Percentiles rank a stretch among this genome's conserved stretches.
Conservation (phyloP, 2,113 vertebrate genomes). For the Zosterops borbonicus region DNA sequence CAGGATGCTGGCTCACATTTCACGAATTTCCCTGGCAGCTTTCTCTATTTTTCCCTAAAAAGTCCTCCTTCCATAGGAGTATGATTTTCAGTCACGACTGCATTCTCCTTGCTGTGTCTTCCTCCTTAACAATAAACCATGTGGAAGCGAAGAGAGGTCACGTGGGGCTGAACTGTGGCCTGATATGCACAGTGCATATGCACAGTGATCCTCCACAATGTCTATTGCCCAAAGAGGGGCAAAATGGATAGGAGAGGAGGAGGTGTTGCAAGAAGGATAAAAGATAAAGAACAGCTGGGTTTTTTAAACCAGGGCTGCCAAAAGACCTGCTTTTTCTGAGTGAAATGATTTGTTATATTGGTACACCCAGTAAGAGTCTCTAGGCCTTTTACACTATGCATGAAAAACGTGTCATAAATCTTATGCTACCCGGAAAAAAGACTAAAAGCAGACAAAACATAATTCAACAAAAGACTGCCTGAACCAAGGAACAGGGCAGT, state of each 20-base stretch:
- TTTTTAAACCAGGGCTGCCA: not conserved
- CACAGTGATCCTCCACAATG: not conserved
- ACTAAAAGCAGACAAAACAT: not conserved
- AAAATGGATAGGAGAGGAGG: not conserved
- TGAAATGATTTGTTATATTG: not conserved
- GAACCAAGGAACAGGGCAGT: not conserved
- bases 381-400: not conserved
- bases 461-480: not conserved
- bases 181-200: not conserved
- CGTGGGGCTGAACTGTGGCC: accelerated
- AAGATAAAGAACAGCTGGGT: not conserved
- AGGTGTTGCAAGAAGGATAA: accelerated
- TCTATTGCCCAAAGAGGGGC: not conserved
- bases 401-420: not conserved
- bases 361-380: not conserved
- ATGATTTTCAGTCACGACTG: not conserved
- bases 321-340: not conserved
- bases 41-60: not conserved
- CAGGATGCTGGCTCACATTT: not conserved
- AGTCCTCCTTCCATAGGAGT: not conserved
- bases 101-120: not conserved
- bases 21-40: not conserved
- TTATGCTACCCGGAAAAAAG: not conserved
- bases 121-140: not conserved
- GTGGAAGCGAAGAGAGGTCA: not conserved